Evolutionary conservation across 2,797 vertebrate species (phyloP), one percentile per base, ranked within the genome.

Genomic region (Varecia variegata): DNA sequence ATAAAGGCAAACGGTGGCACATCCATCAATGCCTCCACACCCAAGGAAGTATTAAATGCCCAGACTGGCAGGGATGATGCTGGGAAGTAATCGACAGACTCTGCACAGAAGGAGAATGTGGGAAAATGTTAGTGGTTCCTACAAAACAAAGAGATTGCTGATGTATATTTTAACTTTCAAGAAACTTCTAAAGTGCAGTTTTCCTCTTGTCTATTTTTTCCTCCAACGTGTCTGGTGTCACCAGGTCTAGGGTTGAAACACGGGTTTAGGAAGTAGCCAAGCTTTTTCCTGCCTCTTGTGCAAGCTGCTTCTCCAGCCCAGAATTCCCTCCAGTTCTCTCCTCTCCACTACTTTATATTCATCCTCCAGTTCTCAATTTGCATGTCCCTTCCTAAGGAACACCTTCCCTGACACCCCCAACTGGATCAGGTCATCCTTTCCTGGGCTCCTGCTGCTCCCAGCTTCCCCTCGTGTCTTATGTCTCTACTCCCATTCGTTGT

Each of bases 1-100:
- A 70, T 92, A 97, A 87, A 97, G 70, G 90, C 47, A 96, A 97
- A 91, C 11, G 6, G 13, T 38, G 94, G 68, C 17, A 27, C 81
- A 52, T 88, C 81, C 89, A 77, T 97, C 86, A 95, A 1, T 90
- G 65, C 93, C 17, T 92, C 35, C 76, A 89, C 90, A 89, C 13
- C 30, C 0, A 10, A 93, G 50, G 74, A 95, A 79, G 50, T 88
- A 67, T 35, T 92, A 83, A 70, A 1, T 62, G 35, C 38, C 56
- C 92, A 68, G 88, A 86, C 76, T 89, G 84, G 58, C 82, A 62
- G 79, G 80, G 45, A 74, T 23, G 86, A 68, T 88, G 27, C 81
- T 7, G 15, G 50, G 30, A 82, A 70, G 80, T 95, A 95, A 97
- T 83, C 1, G 2, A 79, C n/a, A 85, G 50, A 77, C 47, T n/a